Evolutionary conservation across 1,140 invertebrate species (phyloP).

Genomic region (Lethocerus indicus): DNA sequence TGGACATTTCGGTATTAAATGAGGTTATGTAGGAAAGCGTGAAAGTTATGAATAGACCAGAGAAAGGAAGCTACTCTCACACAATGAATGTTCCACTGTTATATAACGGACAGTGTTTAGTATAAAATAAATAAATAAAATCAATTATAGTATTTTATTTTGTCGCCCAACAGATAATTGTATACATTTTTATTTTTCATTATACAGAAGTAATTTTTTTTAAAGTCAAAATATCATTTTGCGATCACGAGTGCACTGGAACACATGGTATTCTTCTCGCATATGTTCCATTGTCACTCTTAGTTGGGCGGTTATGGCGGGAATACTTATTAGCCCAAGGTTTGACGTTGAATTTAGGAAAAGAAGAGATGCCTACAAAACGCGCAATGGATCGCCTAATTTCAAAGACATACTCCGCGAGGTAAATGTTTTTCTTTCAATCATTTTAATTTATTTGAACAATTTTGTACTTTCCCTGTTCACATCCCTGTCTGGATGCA

Average conservation of each 20-base stretch:
- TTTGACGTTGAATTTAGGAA: conserved; percentile 20
- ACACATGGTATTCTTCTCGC: not conserved
- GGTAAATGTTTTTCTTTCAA: conserved; percentile 20
- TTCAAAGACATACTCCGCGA: conserved; percentile 25
- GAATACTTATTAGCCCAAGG: conserved; percentile 18
- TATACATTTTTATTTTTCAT: not conserved
- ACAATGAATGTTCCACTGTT: too few species aligned
- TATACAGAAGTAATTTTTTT: not conserved
- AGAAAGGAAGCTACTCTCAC: too few species aligned
- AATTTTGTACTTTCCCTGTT: too few species aligned
- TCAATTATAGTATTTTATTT: too few species aligned
- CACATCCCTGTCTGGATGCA: too few species aligned
- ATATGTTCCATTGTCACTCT: not conserved
- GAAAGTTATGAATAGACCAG: too few species aligned
- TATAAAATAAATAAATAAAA: not conserved
- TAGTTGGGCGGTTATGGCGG: conserved; percentile 7
- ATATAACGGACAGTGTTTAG: too few species aligned
- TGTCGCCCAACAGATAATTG: too few species aligned
- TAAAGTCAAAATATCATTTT: not conserved
- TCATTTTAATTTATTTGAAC: not conserved
- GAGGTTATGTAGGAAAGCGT: too few species aligned
- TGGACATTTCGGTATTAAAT: too few species aligned
- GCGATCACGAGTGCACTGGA: not conserved
- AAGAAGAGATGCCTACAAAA: conserved; percentile 21
- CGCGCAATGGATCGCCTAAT: conserved; percentile 25